Conservation (phyloP, 2,113 vertebrate species). For the Menidia beryllina region DNA sequence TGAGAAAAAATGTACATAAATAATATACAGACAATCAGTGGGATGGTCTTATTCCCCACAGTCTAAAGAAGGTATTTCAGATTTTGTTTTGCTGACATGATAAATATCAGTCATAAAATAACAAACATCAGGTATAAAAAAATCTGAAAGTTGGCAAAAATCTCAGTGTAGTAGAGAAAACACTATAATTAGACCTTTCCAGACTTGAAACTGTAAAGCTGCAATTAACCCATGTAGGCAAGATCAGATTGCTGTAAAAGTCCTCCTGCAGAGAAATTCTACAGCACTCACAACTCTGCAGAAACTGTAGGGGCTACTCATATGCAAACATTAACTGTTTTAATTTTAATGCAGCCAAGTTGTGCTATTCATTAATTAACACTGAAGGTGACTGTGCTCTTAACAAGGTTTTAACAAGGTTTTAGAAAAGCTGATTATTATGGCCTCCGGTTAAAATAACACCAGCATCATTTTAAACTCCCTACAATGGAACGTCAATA, state of each 20-base stretch:
- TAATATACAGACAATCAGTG: too few relatives aligned
- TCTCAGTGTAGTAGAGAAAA: too few relatives aligned
- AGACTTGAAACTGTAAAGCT: too few relatives aligned
- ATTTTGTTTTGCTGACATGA: too few relatives aligned
- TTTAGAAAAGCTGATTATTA: neutral
- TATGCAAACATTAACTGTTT: neutral
- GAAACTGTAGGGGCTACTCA: neutral
- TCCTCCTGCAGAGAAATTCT: neutral
- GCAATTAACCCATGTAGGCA: too few relatives aligned
- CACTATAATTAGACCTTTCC: too few relatives aligned
- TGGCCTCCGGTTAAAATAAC: neutral
- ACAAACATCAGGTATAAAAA: too few relatives aligned
- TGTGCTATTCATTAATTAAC: neutral
- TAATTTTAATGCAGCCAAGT: neutral
- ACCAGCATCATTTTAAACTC: neutral
- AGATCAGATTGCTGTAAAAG: neutral
- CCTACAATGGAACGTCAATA: neutral
- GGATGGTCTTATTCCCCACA: too few relatives aligned
- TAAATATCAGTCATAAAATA: too few relatives aligned
- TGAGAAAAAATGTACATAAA: too few relatives aligned
- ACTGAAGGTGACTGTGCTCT: neutral
- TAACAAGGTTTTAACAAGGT: neutral
- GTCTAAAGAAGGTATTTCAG: too few relatives aligned
- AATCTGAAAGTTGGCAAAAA: too few relatives aligned
- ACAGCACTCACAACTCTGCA: neutral